Percentiles rank a stretch among this genome's conserved stretches.
Evolutionary conservation across 1,140 invertebrate species (phyloP).

Genomic region (Drosophila nigrodunni): DNA sequence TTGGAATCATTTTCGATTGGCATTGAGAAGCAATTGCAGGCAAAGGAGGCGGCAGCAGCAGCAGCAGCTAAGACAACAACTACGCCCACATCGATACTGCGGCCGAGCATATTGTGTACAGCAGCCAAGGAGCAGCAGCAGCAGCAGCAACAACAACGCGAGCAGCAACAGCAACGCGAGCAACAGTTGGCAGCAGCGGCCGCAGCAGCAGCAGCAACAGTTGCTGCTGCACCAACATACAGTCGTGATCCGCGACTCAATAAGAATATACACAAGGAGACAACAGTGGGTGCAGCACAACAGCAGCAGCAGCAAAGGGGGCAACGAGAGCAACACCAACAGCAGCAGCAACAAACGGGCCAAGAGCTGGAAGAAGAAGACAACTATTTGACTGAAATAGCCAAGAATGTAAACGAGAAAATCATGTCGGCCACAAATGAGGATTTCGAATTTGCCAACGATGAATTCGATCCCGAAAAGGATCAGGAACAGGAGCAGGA

Average conservation of each 20-base stretch:
- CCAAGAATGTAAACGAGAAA: conserved; percentile 83
- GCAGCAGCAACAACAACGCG: conserved; percentile 26
- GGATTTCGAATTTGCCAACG: conserved; percentile 78
- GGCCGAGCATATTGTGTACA: conserved; percentile 62
- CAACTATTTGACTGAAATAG: conserved; percentile 81
- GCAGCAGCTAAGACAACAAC: conserved; percentile 32
- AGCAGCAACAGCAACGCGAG: neutral
- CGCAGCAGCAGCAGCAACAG: conserved; percentile 8
- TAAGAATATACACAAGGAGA: conserved; percentile 79
- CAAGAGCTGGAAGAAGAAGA: conserved; percentile 73
- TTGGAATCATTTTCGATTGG: conserved; percentile 80
- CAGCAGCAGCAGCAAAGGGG: conserved; percentile 18
- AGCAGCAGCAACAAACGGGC: neutral
- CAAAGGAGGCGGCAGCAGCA: conserved; percentile 57
- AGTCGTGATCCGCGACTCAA: conserved; percentile 80
- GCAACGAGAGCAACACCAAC: conserved; percentile 5
- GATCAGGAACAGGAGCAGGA: conserved; percentile 52
- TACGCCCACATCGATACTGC: conserved; percentile 28
- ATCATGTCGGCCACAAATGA: conserved; percentile 79
- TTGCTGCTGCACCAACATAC: conserved; percentile 47
- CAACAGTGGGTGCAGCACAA: conserved; percentile 6
- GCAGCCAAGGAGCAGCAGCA: conserved; percentile 46
- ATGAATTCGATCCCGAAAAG: conserved; percentile 73
- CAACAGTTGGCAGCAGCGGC: conserved; percentile 9
- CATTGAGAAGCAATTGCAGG: conserved; percentile 75